A percentile compares a stretch with the other conserved stretches of the same genome.
These are phyloP conservation scores for Conopomorpha cramerella DNA, from an alignment of 1,140 invertebrate species.

Conservation along the genomic window DNA sequence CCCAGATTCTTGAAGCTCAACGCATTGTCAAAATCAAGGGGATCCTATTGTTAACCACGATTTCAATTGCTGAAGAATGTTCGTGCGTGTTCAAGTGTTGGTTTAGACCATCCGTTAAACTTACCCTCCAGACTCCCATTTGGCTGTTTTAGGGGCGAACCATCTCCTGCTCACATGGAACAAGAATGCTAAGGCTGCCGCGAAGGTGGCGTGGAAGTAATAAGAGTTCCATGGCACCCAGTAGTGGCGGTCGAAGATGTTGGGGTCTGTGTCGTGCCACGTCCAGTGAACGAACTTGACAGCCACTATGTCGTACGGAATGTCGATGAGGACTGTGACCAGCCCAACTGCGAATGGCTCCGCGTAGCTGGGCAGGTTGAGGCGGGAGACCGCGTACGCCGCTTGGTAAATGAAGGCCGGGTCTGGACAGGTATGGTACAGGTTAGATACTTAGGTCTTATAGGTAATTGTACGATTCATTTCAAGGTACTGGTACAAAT, in stretches of 20 bases:
- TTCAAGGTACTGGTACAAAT: too few species aligned
- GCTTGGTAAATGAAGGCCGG: constrained; percentile 77
- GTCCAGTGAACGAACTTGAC: constrained; percentile 84
- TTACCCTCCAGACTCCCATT: constrained; percentile 59
- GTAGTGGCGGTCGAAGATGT: constrained; percentile 78
- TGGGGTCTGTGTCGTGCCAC: constrained; percentile 86
- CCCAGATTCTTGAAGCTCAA: too few species aligned
- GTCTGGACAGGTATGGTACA: constrained; percentile 61
- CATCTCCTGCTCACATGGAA: constrained; percentile 65
- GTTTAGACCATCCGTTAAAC: too few species aligned
- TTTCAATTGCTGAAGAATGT: background rate
- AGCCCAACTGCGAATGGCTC: constrained; percentile 78
- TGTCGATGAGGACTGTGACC: constrained; percentile 73
- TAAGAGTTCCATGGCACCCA: constrained; percentile 81
- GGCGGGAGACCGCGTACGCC: constrained; percentile 65
- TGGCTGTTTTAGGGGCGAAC: constrained; percentile 55
- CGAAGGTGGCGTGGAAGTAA: constrained; percentile 80
- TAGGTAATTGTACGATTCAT: too few species aligned
- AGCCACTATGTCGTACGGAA: constrained; percentile 81
- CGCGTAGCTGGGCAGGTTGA: constrained; percentile 68
- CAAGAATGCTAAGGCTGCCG: constrained; percentile 71
- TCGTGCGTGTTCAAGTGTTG: too few species aligned
- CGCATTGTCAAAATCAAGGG: too few species aligned
- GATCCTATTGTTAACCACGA: background rate
- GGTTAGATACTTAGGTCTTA: too few species aligned